A percentile compares a stretch with the other conserved stretches of the same genome.
These are phyloP conservation scores for Henricia sp. DNA, from an alignment of 53 echinoderm and acorn worm species.

Conservation along the genomic window DNA sequence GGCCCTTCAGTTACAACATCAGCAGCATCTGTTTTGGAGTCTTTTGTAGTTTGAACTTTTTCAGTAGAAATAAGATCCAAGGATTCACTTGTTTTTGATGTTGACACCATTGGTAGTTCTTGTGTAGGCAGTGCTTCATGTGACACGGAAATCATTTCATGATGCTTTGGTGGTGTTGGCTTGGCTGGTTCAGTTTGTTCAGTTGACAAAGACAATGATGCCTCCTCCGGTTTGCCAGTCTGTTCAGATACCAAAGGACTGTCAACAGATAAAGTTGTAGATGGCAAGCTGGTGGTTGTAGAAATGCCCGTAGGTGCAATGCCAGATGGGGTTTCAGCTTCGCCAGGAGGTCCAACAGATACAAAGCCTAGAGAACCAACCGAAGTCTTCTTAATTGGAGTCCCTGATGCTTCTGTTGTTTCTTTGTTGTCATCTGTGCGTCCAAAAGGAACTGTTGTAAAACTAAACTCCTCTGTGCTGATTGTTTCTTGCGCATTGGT, in stretches of 20 bases:
- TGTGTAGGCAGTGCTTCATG: too few relatives aligned
- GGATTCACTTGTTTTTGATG: background rate
- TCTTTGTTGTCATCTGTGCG: background rate
- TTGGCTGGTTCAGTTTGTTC: background rate
- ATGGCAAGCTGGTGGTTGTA: background rate
- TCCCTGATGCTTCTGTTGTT: background rate
- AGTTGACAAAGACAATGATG: background rate
- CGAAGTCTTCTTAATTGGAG: background rate
- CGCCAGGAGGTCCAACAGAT: slow-evolving; percentile 4
- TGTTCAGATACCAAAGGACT: too few relatives aligned
- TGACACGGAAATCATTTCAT: too few relatives aligned
- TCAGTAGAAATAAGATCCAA: too few relatives aligned
- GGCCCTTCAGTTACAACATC: background rate
- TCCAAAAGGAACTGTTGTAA: slow-evolving; percentile 13
- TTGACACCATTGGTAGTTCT: background rate
- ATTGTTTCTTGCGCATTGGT: background rate
- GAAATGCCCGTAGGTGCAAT: background rate
- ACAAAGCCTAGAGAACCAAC: background rate
- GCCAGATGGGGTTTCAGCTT: background rate
- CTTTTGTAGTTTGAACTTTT: background rate
- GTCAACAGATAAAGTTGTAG: background rate
- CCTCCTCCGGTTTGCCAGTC: background rate
- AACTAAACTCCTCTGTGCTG: background rate
- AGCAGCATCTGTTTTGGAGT: background rate
- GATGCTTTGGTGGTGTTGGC: background rate